Conservation (phyloP, 2,888 invertebrate genomes). For the Andricus curvator region DNA sequence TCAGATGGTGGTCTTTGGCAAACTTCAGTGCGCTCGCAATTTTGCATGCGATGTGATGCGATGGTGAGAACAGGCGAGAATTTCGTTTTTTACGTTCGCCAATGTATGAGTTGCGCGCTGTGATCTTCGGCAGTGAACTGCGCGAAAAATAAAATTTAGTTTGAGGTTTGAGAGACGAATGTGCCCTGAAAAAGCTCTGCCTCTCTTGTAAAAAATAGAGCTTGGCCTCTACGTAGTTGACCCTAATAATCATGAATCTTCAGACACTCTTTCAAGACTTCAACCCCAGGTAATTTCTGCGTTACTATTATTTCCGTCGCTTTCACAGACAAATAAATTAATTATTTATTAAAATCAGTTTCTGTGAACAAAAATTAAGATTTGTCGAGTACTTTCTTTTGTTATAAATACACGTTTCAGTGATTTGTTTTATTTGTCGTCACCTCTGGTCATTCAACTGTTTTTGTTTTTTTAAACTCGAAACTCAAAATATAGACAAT, state of each 20-base stretch:
- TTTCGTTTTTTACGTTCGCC: constrained; percentile 54
- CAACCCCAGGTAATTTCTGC: constrained; percentile 87
- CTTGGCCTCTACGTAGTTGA: constrained; percentile 42
- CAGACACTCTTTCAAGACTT: constrained; percentile 94
- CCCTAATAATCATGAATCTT: constrained; percentile 85
- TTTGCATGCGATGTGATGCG: constrained; percentile 55
- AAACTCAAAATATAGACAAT: not conserved
- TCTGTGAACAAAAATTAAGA: constrained; percentile 25
- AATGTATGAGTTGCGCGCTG: constrained; percentile 52
- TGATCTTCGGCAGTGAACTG: constrained; percentile 49
- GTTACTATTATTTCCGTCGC: constrained; percentile 1
- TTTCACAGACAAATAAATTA: not conserved
- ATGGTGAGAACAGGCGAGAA: constrained; percentile 44
- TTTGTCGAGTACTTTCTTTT: constrained; percentile 37
- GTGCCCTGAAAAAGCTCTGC: not conserved
- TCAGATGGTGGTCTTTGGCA: constrained; percentile 51
- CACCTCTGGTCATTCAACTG: not conserved
- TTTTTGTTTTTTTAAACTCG: not conserved
- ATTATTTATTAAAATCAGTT: not conserved
- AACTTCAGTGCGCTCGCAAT: constrained; percentile 61
- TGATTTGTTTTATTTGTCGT: not conserved
- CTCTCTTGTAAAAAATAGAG: constrained; percentile 1
- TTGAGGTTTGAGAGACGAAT: not conserved
- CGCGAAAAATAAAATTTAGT: constrained; percentile 54
- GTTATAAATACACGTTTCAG: not conserved